phyloP scores from a whole-genome alignment of 2,888 invertebrate species.

The Cheilosia soror region DNA sequence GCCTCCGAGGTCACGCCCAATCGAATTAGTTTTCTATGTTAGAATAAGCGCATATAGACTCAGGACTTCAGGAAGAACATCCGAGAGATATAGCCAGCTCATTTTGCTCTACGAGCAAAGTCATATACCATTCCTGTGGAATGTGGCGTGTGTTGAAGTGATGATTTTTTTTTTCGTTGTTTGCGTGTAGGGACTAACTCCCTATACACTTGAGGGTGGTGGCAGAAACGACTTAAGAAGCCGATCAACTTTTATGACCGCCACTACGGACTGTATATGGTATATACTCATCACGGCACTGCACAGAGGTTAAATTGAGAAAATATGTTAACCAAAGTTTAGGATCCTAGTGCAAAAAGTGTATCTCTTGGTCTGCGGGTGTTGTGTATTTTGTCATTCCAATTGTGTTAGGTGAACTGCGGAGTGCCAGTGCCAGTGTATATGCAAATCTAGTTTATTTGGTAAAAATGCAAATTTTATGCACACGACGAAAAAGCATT shows the following conservation, averaged over 20 bases:
- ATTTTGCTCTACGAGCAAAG: too few relatives aligned
- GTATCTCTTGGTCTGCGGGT: constrained; percentile 25
- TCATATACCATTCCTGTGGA: constrained; percentile 58
- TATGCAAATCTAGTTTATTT: constrained; percentile 73
- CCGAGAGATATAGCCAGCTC: constrained; percentile 48
- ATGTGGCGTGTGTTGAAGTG: constrained; percentile 33
- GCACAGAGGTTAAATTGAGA: constrained; percentile 73
- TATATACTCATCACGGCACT: constrained; percentile 13
- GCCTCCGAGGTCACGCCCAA: constrained; percentile 66
- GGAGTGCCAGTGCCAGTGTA: constrained; percentile 36
- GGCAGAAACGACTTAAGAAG: neutral
- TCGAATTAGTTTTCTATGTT: constrained; percentile 75
- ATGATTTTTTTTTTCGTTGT: constrained; percentile 29
- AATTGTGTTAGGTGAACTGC: constrained; percentile 39
- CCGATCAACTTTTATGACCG: constrained; percentile 70
- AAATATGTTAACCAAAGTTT: constrained; percentile 64
- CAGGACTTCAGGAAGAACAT: constrained; percentile 44
- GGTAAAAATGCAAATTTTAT: constrained; percentile 75
- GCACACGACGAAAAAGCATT: constrained; percentile 60
- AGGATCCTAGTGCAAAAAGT: constrained; percentile 30
- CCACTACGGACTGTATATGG: constrained; percentile 56
- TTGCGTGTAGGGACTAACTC: neutral
- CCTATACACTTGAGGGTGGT: constrained; percentile 23
- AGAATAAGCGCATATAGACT: constrained; percentile 10
- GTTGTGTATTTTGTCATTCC: constrained; percentile 69